These are phyloP conservation scores for Sminthopsis crassicaudata DNA, from an alignment of 2,113 vertebrate genomes.

Conservation along the genomic window DNA sequence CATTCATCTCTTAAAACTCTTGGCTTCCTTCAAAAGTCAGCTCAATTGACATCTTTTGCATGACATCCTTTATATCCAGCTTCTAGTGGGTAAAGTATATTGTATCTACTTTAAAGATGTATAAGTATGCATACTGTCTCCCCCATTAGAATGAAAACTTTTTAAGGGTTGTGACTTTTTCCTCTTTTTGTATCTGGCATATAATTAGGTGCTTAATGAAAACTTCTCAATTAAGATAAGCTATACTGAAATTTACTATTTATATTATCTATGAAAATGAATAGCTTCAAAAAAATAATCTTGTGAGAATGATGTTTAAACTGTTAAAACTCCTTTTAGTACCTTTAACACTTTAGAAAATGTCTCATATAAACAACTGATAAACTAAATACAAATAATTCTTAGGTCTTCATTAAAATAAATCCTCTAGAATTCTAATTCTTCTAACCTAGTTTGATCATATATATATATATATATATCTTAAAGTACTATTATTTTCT, in stretches of 20 bases:
- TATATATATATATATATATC: background rate
- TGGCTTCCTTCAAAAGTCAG: background rate
- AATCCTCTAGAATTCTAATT: slow-evolving; percentile 18
- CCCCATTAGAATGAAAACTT: background rate
- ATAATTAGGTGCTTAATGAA: background rate
- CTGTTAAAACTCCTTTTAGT: slow-evolving; percentile 40
- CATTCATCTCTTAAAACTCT: background rate
- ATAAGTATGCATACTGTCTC: background rate
- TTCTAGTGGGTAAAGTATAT: background rate
- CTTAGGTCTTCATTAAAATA: slow-evolving; percentile 4
- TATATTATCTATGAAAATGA: slow-evolving; percentile 35
- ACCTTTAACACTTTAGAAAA: slow-evolving; percentile 21
- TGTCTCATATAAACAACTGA: slow-evolving; percentile 5
- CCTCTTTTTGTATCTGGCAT: background rate
- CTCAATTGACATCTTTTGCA: background rate
- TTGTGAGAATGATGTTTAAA: slow-evolving; percentile 45
- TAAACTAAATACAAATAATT: slow-evolving; percentile 28
- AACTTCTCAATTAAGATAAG: background rate
- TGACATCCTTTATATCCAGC: background rate
- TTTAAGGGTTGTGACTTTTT: background rate
- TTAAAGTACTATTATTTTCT: background rate
- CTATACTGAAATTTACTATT: slow-evolving; percentile 20
- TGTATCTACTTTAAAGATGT: background rate
- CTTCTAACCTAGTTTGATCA: background rate
- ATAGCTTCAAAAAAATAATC: slow-evolving; percentile 11